Conservation (phyloP, 2,888 invertebrate species). For the Tachystola acroxantha region DNA sequence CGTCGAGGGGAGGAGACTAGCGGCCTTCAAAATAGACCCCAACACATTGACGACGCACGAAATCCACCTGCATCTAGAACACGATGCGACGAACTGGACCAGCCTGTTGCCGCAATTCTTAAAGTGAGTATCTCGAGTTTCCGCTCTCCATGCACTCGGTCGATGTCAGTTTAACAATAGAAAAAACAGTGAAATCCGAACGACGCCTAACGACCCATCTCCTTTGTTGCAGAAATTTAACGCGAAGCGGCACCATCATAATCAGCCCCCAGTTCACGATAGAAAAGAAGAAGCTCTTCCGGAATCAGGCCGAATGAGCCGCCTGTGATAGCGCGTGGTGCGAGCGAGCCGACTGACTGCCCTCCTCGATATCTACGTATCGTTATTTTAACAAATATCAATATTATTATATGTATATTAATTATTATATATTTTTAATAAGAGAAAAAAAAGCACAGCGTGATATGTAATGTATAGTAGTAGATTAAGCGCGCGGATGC, state of each 20-base stretch:
- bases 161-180: not conserved
- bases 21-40: constrained; percentile 91
- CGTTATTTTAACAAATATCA: constrained; percentile 77
- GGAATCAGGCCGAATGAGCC: constrained; percentile 80
- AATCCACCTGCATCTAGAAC: constrained; percentile 91
- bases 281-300: constrained; percentile 94
- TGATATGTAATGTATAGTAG: constrained; percentile 77
- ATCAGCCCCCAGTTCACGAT: constrained; percentile 93
- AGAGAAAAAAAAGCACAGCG: constrained; percentile 76
- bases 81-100: constrained; percentile 92
- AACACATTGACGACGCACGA: constrained; percentile 94
- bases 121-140: constrained; percentile 82
- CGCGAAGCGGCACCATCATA: constrained; percentile 91
- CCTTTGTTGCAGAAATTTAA: constrained; percentile 82
- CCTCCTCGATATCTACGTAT: constrained; percentile 75
- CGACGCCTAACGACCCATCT: constrained; percentile 23
- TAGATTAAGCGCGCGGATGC: constrained; percentile 56
- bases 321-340: constrained; percentile 49
- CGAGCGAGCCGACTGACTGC: constrained; percentile 71
- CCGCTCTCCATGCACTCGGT: constrained; percentile 9
- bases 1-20: constrained; percentile 87
- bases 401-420: constrained; percentile 74
- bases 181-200: not conserved
- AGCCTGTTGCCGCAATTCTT: constrained; percentile 92
- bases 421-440: constrained; percentile 75